Base-by-base conservation (phyloP, 2,888 invertebrate genomes). In the Drosophila setosimentum region DNA sequence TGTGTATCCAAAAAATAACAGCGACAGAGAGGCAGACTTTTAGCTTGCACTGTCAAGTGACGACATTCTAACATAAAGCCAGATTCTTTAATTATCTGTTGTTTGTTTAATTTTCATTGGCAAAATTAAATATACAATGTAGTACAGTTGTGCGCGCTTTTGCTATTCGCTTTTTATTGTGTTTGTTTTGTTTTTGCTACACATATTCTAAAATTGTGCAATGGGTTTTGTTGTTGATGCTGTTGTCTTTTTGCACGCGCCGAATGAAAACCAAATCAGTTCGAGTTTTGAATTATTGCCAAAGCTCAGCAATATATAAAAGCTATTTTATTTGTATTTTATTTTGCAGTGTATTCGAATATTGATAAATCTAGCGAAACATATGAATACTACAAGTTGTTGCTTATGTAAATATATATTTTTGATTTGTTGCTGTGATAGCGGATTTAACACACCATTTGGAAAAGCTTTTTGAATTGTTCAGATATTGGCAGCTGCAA, bases 191-290 rank as follows among this genome's bases (percentile, higher is more conserved):
- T n/a, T n/a, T n/a, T n/a, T n/a, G n/a, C 30, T 53, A 50, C 45
- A 57, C 42, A 42, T 57, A 11, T 57, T 21, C 30, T 63, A 42
- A 54, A 62, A 69, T 55, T 57, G 76, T 78, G 78, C 58, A 58
- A 42, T 42, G 57, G 49, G 67, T 74, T 60, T 65, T 70, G 58
- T 70, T 59, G n/a, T 86, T 32, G 53, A 68, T 59, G 21, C 83
- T 27, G 67, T 49, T 73, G 72, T 68, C 66, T 73, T 32, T 50
- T 81, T 81, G 81, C 76, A 85, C 87, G 86, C 91, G 86, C 87
- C 92, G 93, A 93, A 93, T 93, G 93, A 93, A 93, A 93, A 93
- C 93, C 93, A 93, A 93, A 93, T 93, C 93, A 78, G 79, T 83
- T 75, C 67, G 69, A 71, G 63, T 76, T 60, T 49, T 51, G 42